These are phyloP conservation scores for Thunnus maccoyii DNA, from an alignment of 2,113 vertebrate genomes.

Conservation along the genomic window DNA sequence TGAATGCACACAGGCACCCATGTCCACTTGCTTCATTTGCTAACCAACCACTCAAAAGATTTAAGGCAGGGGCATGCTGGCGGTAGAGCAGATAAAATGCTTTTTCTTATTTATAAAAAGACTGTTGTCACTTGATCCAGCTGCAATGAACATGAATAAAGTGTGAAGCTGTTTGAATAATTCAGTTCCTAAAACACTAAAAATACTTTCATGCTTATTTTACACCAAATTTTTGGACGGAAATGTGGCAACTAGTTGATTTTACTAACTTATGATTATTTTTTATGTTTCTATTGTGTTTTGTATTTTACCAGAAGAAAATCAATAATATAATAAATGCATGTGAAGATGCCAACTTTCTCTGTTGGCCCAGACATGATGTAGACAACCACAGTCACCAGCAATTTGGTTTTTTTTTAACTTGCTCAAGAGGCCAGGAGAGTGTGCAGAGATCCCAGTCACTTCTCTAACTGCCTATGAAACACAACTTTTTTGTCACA, in stretches of 20 bases:
- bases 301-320: not conserved
- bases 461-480: too few species aligned
- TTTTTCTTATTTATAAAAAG: not conserved
- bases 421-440: too few species aligned
- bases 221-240: not conserved
- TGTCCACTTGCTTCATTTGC: conserved; percentile 15
- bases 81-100: conserved; percentile 24
- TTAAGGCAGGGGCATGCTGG: not conserved
- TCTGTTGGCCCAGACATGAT: not conserved
- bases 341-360: not conserved
- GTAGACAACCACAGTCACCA: not conserved
- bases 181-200: not conserved
- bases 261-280: not conserved
- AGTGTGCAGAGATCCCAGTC: too few species aligned
- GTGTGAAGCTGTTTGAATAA: conserved; percentile 21
- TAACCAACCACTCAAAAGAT: conserved; percentile 1
- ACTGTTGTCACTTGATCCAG: conserved; percentile 86
- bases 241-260: not conserved
- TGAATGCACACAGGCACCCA: too few species aligned
- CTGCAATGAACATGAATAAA: not conserved
- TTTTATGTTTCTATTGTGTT: not conserved
- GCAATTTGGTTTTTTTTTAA: too few species aligned
- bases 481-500: too few species aligned
- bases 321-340: too few species aligned
- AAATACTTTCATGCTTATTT: not conserved